These are phyloP conservation scores for Galaxias olidus DNA, from an alignment of 2,797 vertebrate genomes.

Conservation along the genomic window DNA sequence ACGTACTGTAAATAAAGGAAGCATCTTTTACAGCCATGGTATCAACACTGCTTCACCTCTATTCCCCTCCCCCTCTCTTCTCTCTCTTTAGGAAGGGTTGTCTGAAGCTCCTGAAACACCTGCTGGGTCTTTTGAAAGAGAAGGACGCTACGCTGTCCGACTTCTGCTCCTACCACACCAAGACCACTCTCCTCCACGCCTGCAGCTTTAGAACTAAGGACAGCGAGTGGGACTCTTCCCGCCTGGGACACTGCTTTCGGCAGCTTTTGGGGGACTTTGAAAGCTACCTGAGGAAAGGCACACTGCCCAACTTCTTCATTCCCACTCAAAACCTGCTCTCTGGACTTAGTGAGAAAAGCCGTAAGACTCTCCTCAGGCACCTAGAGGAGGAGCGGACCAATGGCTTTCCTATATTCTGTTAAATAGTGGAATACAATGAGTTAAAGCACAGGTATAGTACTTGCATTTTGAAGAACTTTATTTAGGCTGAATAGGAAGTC, in stretches of 20 bases:
- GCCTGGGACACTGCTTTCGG: constrained; percentile 57
- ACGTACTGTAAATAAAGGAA: too few relatives aligned
- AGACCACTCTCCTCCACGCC: constrained; percentile 68
- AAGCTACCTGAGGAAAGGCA: background rate
- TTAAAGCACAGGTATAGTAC: too few relatives aligned
- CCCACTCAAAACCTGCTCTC: constrained; percentile 69
- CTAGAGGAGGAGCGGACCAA: constrained; percentile 43
- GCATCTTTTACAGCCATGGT: too few relatives aligned
- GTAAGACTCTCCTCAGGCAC: constrained; percentile 21
- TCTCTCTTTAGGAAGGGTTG: constrained; percentile 60
- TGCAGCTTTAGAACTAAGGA: constrained; percentile 57
- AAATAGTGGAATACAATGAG: background rate
- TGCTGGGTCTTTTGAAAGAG: constrained; percentile 62
- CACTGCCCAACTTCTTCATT: constrained; percentile 71
- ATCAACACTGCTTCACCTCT: too few relatives aligned
- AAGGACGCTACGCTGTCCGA: constrained; percentile 39
- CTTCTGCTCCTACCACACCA: constrained; percentile 73
- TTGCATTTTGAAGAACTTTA: too few relatives aligned
- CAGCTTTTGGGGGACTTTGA: constrained; percentile 58
- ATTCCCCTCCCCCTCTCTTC: background rate
- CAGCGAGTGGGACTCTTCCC: constrained; percentile 41
- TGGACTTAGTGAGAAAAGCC: background rate
- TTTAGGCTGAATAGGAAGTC: background rate
- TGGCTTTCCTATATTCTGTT: constrained; percentile 57
- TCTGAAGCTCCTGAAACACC: constrained; percentile 72